Percentiles rank a stretch among this genome's conserved stretches.
phyloP scores from a whole-genome alignment of 2,797 vertebrate genomes.

The Periophthalmus magnuspinnatus region DNA sequence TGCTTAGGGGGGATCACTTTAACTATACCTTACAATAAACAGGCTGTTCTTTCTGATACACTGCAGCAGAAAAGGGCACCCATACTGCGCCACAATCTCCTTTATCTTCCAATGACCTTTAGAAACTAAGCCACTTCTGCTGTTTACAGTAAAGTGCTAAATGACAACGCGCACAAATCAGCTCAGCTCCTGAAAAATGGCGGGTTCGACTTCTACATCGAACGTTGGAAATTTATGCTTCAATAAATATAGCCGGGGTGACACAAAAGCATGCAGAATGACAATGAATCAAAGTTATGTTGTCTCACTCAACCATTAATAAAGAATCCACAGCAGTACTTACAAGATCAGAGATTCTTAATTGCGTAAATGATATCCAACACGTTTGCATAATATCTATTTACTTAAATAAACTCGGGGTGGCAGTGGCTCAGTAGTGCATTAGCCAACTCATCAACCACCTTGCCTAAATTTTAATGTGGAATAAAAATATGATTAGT shows the following conservation, averaged over 20 bases:
- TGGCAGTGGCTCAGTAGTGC: neutral
- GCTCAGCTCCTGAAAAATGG: neutral
- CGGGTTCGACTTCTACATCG: slow-evolving; percentile 14
- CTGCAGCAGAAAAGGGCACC: slow-evolving; percentile 38
- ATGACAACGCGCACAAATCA: slow-evolving; percentile 27
- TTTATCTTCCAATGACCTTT: slow-evolving; percentile 58
- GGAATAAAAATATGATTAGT: too few relatives aligned
- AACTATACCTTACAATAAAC: slow-evolving; percentile 23
- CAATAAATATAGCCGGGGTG: neutral
- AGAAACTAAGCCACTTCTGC: slow-evolving; percentile 18
- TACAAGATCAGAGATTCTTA: neutral
- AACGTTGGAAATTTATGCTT: slow-evolving; percentile 4
- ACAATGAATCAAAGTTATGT: slow-evolving; percentile 1
- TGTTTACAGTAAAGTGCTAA: slow-evolving; percentile 36
- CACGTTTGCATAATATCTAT: neutral
- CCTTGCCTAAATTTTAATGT: too few relatives aligned
- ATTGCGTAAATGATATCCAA: neutral
- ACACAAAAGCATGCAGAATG: neutral
- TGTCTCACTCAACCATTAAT: neutral
- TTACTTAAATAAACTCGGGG: neutral
- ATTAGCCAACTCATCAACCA: too few relatives aligned
- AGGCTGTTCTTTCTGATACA: slow-evolving; percentile 28
- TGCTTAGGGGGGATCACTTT: slow-evolving; percentile 21
- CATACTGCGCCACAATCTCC: slow-evolving; percentile 22
- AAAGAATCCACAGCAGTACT: neutral